phyloP scores from a whole-genome alignment of 2,888 invertebrate species.

The Plebejus melissa region DNA sequence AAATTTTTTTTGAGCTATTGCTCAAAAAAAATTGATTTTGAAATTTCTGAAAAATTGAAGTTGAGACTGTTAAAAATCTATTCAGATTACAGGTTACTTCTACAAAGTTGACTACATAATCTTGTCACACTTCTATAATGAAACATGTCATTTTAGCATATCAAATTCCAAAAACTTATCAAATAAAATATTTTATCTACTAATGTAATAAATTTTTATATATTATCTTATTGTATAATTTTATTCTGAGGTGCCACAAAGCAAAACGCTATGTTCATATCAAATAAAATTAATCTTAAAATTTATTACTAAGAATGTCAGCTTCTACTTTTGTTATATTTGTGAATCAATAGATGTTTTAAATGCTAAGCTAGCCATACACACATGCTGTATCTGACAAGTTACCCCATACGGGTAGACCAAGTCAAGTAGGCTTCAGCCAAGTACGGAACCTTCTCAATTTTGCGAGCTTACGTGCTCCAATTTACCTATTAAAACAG shows the following conservation, averaged over 20 bases:
- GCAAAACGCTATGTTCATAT: conserved; percentile 28
- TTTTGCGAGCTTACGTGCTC: too few species aligned
- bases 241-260: conserved; percentile 29
- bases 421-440: background rate
- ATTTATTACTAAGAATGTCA: background rate
- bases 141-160: conserved; percentile 30
- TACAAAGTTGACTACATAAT: background rate
- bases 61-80: background rate
- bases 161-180: conserved; percentile 24
- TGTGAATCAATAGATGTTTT: conserved; percentile 5
- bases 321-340: conserved; percentile 11
- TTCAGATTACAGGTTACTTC: background rate
- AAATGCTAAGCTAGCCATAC: background rate
- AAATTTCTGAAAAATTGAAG: background rate
- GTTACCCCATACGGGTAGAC: background rate
- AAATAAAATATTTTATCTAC: conserved; percentile 21
- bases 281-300: conserved; percentile 24
- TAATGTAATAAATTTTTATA: conserved; percentile 28
- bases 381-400: background rate
- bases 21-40: background rate
- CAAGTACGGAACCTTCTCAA: background rate
- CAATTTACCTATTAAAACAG: too few species aligned
- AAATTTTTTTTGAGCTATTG: too few species aligned
- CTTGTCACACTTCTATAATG: conserved; percentile 9
- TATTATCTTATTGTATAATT: conserved; percentile 13